Conservation (phyloP, 2,888 invertebrate genomes). For the Drosophila melanocephala region DNA sequence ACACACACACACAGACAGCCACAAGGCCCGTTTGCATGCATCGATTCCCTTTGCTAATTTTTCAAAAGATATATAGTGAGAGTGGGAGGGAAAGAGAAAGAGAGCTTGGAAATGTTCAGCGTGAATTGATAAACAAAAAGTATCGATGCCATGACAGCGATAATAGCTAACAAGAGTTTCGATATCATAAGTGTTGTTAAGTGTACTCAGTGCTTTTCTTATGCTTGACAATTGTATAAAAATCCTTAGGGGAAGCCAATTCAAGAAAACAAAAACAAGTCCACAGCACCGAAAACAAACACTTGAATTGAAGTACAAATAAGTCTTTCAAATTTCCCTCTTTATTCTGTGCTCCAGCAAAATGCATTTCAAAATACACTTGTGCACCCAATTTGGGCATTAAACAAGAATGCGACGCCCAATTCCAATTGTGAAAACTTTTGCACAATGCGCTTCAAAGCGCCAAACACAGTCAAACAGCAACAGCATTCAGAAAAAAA, state of each 20-base stretch:
- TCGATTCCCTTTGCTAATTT: conserved; percentile 39
- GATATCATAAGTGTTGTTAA: not conserved
- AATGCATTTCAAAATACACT: conserved; percentile 36
- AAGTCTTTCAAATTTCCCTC: conserved; percentile 33
- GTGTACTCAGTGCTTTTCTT: not conserved
- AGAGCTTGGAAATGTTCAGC: not conserved
- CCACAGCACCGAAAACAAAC: not conserved
- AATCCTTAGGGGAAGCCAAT: not conserved
- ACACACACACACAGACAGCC: conserved; percentile 5
- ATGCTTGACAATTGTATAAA: not conserved
- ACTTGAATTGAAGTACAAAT: conserved; percentile 19
- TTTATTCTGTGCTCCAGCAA: conserved; percentile 9
- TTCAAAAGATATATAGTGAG: not conserved
- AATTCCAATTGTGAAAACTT: conserved; percentile 62
- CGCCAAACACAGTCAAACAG: conserved; percentile 10
- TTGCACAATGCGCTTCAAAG: conserved; percentile 67
- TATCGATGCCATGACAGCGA: conserved; percentile 2
- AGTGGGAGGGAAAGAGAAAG: not conserved
- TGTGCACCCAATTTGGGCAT: conserved; percentile 38
- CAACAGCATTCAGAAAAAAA: conserved; percentile 13
- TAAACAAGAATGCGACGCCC: conserved; percentile 39
- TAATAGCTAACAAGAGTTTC: not conserved
- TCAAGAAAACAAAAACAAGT: not conserved
- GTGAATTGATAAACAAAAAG: not conserved
- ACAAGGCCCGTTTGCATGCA: conserved; percentile 17